These are phyloP conservation scores for Oxystoma pomonae DNA, from an alignment of 2,888 invertebrate genomes.

Conservation along the genomic window DNA sequence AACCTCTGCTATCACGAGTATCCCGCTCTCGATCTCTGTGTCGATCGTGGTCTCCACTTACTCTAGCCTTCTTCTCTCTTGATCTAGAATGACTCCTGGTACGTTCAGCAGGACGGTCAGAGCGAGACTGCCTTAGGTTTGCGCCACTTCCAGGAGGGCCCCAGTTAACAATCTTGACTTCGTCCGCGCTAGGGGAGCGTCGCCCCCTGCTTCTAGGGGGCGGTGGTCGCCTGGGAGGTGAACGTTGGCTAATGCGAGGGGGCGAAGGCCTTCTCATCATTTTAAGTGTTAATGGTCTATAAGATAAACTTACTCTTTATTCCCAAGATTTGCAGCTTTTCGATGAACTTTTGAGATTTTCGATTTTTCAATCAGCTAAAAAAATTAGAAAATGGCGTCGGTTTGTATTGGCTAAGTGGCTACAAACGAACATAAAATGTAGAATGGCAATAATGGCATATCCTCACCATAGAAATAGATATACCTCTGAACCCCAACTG, in stretches of 20 bases:
- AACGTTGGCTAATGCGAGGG: constrained; percentile 9
- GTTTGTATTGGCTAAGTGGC: no score
- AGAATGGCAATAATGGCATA: no score
- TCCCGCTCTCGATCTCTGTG: neutral
- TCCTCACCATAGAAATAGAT: no score
- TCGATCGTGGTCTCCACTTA: constrained; percentile 7
- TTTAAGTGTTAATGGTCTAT: no score
- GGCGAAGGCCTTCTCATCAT: constrained; percentile 18
- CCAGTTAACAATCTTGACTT: neutral
- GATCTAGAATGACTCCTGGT: constrained; percentile 2
- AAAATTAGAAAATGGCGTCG: no score
- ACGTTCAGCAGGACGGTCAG: neutral
- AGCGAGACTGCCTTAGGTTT: neutral
- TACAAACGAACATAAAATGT: no score
- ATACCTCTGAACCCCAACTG: no score
- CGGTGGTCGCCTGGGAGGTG: constrained; percentile 2
- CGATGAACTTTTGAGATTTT: no score
- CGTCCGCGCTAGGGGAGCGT: constrained; percentile 7
- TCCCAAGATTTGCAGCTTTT: no score
- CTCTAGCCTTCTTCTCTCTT: neutral
- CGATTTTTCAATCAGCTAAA: no score
- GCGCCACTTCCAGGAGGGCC: neutral
- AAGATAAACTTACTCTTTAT: no score
- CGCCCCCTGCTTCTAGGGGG: constrained; percentile 12
- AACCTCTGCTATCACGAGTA: neutral